Conservation (phyloP, 2,113 vertebrate genomes). For the Ctenodactylus gundi region DNA sequence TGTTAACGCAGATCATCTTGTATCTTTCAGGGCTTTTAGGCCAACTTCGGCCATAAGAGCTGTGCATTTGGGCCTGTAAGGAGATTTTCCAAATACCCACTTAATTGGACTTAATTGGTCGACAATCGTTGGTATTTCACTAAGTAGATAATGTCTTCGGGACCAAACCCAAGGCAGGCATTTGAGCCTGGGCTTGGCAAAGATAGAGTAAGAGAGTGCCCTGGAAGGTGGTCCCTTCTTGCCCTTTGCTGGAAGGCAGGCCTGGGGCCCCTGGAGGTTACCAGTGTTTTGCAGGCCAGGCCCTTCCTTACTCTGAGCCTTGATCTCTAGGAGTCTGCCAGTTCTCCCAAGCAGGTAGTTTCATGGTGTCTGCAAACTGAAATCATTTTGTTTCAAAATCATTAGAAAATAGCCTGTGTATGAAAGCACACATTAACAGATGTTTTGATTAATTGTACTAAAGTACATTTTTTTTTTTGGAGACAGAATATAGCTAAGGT, state of each 20-base stretch:
- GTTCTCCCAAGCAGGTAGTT: not conserved
- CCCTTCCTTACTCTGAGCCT: not conserved
- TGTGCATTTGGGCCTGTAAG: not conserved
- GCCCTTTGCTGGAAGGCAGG: not conserved
- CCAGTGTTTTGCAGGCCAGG: not conserved
- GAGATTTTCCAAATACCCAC: not conserved
- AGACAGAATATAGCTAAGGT: not conserved
- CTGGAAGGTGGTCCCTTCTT: not conserved
- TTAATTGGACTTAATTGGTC: not conserved
- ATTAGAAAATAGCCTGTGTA: not conserved
- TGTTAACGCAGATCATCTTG: not conserved
- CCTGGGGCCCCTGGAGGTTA: not conserved
- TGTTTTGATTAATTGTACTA: not conserved
- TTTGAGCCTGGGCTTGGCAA: not conserved
- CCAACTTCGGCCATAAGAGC: not conserved
- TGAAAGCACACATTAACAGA: not conserved
- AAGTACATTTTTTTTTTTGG: not conserved
- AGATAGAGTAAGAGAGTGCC: not conserved
- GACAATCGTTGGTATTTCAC: not conserved
- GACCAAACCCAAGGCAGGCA: not conserved
- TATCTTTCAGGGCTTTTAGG: not conserved
- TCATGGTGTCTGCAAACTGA: not conserved
- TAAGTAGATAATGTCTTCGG: not conserved
- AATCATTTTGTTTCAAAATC: not conserved
- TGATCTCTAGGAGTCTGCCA: not conserved